Evolutionary conservation across 1,140 invertebrate genomes (phyloP).

Genomic region (Periplaneta americana): DNA sequence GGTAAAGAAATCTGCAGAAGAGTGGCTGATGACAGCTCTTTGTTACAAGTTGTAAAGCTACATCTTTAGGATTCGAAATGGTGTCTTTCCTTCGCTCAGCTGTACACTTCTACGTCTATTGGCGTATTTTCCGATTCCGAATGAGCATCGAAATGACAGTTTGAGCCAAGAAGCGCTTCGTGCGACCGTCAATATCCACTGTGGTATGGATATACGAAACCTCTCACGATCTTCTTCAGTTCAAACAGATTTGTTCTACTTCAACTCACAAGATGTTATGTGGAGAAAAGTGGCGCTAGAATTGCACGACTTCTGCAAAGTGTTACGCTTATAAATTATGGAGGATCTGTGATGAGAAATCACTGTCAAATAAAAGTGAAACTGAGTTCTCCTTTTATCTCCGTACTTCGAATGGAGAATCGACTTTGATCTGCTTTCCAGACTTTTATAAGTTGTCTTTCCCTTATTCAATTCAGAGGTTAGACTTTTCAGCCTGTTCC

Average conservation of each 20-base stretch:
- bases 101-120: not conserved
- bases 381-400: too few relatives aligned
- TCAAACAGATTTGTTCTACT: not conserved
- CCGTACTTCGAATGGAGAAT: too few relatives aligned
- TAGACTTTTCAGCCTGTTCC: too few relatives aligned
- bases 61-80: not conserved
- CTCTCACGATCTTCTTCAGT: not conserved
- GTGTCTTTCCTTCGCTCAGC: not conserved
- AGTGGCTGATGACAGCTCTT: not conserved
- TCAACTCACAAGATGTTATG: not conserved
- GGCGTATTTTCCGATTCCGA: not conserved
- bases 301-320: too few relatives aligned
- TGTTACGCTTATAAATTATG: too few relatives aligned
- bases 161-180: not conserved
- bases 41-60: not conserved
- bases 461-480: too few relatives aligned
- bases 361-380: too few relatives aligned
- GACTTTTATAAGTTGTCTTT: too few relatives aligned
- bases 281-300: not conserved
- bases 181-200: not conserved
- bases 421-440: too few relatives aligned
- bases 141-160: not conserved
- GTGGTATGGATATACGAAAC: not conserved
- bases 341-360: too few relatives aligned
- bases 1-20: not conserved